Percentiles rank a stretch among this genome's conserved stretches.
phyloP scores from a whole-genome alignment of 1,140 invertebrate genomes.

The Drosophila mayri region DNA sequence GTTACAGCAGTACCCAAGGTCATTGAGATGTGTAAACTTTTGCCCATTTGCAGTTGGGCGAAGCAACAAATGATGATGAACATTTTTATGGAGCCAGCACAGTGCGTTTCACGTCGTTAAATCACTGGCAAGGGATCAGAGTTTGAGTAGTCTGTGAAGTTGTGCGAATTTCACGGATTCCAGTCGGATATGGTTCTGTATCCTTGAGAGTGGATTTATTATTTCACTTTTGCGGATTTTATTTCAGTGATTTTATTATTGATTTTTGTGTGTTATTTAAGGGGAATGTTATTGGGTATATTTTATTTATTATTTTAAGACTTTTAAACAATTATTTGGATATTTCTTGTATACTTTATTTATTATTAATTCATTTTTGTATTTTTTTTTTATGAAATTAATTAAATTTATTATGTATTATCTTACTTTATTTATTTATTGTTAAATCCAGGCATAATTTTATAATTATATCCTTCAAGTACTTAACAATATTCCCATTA shows the following conservation, averaged over 20 bases:
- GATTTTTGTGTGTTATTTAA: neutral
- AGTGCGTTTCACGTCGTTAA: constrained; percentile 53
- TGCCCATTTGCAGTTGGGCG: constrained; percentile 55
- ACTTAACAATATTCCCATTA: neutral
- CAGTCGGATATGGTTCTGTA: constrained; percentile 6
- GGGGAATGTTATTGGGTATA: neutral
- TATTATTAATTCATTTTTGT: no score
- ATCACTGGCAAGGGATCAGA: constrained; percentile 45
- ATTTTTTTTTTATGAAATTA: no score
- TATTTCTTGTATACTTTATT: no score
- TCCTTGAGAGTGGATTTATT: constrained; percentile 26
- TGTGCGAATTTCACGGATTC: constrained; percentile 30
- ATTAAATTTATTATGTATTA: no score
- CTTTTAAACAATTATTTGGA: no score
- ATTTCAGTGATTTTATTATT: neutral
- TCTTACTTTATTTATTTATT: neutral
- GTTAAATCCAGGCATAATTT: neutral
- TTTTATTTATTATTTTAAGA: neutral
- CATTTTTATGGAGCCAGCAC: constrained; percentile 47
- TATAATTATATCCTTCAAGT: neutral
- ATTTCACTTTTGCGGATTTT: constrained; percentile 6
- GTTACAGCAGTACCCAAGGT: constrained; percentile 34
- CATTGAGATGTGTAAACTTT: constrained; percentile 56
- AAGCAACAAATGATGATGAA: constrained; percentile 57
- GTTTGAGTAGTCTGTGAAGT: constrained; percentile 42